Conservation (phyloP, 2,113 vertebrate genomes). For the Sapajus apella region DNA sequence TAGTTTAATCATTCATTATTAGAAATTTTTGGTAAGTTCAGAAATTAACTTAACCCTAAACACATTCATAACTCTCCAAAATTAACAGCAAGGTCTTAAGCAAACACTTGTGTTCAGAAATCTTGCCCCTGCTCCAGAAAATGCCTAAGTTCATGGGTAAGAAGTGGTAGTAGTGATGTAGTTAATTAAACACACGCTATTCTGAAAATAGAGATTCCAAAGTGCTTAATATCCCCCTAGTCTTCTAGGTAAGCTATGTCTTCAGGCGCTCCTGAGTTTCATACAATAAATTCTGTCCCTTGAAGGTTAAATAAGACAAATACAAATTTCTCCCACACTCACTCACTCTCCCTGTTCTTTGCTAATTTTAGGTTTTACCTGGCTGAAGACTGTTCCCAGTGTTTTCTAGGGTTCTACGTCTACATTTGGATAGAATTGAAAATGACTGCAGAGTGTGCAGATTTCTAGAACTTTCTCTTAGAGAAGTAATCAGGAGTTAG, state of each 20-base stretch:
- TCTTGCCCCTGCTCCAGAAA: neutral
- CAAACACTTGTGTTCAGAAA: neutral
- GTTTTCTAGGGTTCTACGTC: neutral
- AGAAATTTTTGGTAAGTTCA: neutral
- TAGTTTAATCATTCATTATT: conserved; percentile 7
- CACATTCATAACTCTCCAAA: neutral
- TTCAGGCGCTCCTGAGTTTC: neutral
- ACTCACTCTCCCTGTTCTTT: neutral
- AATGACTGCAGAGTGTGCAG: neutral
- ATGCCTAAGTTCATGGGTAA: neutral
- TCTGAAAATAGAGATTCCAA: neutral
- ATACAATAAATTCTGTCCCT: neutral
- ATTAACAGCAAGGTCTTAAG: neutral
- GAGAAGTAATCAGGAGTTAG: neutral
- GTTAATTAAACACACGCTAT: neutral
- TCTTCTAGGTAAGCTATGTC: neutral
- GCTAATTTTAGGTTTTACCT: neutral
- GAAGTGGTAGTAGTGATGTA: neutral
- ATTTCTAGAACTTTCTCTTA: neutral
- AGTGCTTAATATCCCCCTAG: neutral
- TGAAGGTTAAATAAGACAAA: neutral
- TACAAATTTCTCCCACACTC: neutral
- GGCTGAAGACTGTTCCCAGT: neutral
- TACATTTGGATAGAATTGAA: neutral
- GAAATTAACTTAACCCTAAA: neutral